A percentile compares a stretch with the other conserved stretches of the same genome.
These are phyloP conservation scores for Ptychodera flava DNA, from an alignment of 35 echinoderm and acorn worm species.

Conservation along the genomic window DNA sequence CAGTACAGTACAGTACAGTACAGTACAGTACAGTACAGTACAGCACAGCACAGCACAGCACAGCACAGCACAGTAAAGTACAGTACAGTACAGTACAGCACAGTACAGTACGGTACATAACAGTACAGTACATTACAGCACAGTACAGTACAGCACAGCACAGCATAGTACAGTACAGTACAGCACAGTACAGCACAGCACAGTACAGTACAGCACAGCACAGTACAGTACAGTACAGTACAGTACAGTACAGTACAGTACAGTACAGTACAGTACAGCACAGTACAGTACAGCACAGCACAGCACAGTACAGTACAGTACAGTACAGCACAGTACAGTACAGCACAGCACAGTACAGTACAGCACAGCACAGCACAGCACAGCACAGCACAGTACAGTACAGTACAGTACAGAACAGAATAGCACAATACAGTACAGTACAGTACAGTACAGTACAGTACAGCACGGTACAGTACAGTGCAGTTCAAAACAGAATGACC, in stretches of 20 bases:
- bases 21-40: constrained; percentile 2
- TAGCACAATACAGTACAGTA: constrained; percentile 12
- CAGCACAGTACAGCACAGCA: constrained; percentile 8
- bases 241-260: constrained; percentile 10
- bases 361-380: background rate
- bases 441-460: constrained; percentile 7
- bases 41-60: background rate
- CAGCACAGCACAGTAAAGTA: too few relatives aligned
- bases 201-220: constrained; percentile 2
- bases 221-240: constrained; percentile 23
- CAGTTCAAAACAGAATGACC: constrained; percentile 4
- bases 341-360: background rate
- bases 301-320: background rate
- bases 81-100: too few relatives aligned
- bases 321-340: constrained; percentile 18
- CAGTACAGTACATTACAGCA: background rate
- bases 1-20: constrained; percentile 3
- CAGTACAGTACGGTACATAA: too few relatives aligned
- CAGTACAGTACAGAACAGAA: constrained; percentile 10
- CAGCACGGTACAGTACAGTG: background rate
- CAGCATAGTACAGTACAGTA: background rate
- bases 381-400: background rate
- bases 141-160: constrained; percentile 6
- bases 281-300: background rate
- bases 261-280: constrained; percentile 20